These are phyloP conservation scores for Daboia siamensis DNA, from an alignment of 2,113 vertebrate species.

Conservation along the genomic window DNA sequence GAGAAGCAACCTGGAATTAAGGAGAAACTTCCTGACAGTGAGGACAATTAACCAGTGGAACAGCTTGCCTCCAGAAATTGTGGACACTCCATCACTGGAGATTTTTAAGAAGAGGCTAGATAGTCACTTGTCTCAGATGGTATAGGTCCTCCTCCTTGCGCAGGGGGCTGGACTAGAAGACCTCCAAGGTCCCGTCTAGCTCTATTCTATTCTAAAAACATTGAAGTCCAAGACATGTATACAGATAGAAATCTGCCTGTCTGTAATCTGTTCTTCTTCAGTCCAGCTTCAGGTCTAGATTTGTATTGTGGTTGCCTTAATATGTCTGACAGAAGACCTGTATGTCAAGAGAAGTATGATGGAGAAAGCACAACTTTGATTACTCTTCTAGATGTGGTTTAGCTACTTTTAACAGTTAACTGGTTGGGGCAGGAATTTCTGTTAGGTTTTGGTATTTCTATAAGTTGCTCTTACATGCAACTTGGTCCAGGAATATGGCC, in stretches of 20 bases:
- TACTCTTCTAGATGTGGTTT: not conserved
- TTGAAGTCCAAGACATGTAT: not conserved
- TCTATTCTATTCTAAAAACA: not conserved
- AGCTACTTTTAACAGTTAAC: not conserved
- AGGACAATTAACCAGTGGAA: too few relatives aligned
- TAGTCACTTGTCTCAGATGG: too few relatives aligned
- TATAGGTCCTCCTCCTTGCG: too few relatives aligned
- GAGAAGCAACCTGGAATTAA: too few relatives aligned
- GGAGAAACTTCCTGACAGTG: too few relatives aligned
- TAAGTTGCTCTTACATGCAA: not conserved
- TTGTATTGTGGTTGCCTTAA: not conserved
- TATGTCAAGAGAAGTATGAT: not conserved
- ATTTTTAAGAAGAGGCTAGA: too few relatives aligned
- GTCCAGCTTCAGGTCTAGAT: not conserved
- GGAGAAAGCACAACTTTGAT: not conserved
- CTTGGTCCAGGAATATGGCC: not conserved
- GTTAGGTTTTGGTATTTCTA: not conserved
- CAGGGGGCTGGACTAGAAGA: too few relatives aligned
- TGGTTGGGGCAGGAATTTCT: not conserved
- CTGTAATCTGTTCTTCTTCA: not conserved
- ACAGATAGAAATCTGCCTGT: not conserved
- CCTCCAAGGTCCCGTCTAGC: too few relatives aligned
- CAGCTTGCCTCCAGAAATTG: too few relatives aligned
- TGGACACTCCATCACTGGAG: too few relatives aligned
- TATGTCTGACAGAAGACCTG: not conserved